Conservation (phyloP, 2,113 vertebrate species). For the Hyperoodon ampullatus region DNA sequence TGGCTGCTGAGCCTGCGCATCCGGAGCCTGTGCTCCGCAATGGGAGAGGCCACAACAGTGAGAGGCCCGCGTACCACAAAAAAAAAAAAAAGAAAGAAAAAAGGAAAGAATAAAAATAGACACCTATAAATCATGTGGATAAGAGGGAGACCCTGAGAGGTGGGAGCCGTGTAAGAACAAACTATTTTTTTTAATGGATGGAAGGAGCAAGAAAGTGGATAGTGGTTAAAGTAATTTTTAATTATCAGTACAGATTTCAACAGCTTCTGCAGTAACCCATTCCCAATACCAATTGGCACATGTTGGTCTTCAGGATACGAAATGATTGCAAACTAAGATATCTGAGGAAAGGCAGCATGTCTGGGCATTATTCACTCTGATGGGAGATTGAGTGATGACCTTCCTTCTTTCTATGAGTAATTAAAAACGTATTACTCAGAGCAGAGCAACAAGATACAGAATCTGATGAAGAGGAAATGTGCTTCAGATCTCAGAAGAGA, state of each 20-base stretch:
- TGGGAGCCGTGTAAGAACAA: not conserved
- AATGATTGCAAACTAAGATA: conserved; percentile 10
- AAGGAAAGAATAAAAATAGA: conserved; percentile 1
- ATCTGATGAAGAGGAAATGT: not conserved
- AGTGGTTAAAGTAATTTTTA: conserved; percentile 5
- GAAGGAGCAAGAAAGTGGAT: not conserved
- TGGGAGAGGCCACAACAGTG: too few species aligned
- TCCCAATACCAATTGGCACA: not conserved
- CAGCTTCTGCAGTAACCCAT: not conserved
- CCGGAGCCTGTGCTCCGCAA: too few species aligned
- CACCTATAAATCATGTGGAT: not conserved
- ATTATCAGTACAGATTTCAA: conserved; percentile 1
- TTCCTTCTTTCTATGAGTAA: not conserved
- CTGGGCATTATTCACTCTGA: not conserved
- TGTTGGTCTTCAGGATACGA: not conserved
- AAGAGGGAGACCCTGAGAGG: not conserved
- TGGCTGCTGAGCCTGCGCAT: too few species aligned
- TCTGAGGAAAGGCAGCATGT: not conserved
- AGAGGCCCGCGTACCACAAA: too few species aligned
- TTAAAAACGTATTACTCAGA: not conserved
- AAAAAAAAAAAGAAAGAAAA: too few species aligned
- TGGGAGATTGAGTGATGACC: not conserved
- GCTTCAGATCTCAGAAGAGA: conserved; percentile 42
- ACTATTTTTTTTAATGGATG: not conserved
- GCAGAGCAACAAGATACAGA: not conserved